Evolutionary conservation across 2,113 vertebrate species (phyloP), one percentile per base, ranked within the genome.

Genomic region (Tragelaphus imberbis): DNA sequence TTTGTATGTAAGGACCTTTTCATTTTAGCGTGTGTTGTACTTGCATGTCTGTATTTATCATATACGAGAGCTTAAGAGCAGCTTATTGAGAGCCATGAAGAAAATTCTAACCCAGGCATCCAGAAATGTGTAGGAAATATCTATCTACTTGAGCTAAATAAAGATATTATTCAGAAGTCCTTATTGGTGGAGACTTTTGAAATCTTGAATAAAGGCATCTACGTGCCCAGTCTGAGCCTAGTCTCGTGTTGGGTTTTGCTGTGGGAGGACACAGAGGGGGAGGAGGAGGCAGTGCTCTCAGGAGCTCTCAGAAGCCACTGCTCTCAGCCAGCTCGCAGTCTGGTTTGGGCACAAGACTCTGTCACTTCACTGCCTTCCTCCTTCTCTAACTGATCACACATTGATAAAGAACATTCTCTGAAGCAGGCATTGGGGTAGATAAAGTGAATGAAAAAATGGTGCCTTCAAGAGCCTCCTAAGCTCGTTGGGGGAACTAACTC

Each of bases 81-180:
- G 36, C 77, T 88, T 86, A 80, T 33, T 93, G 68, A 90, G 55
- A 80, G 27, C 15, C 51, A 63, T n/a, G 47, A 63, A 95, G 25
- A 96, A 80, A 82, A 79, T 55, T 84, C 80, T 84, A 95, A 95
- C 16, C 58, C 71, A 92, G 61, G 16, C 91, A 59, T 93, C 33
- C 40, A 90, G 36, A 97, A 84, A 77, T 90, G 56, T 94, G 36
- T 84, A 65, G 55, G 49, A 93, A 95, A 77, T 17, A 77, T 13
- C 28, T 96, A 77, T 13, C 28, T 96, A 77, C 16, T 4, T 59
- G 53, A 95, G 25, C 63, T 96, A 90, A 98, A 95, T 95, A 98
- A 97, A 98, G 92, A 89, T 51, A 68, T 88, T 95, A 47, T 36
- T 10, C 51, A 56, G 44, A 93, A 93, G 19, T 88, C 19, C 44